Evolutionary conservation across 2,113 vertebrate genomes (phyloP).

Genomic region (Atlantisia rogersi): DNA sequence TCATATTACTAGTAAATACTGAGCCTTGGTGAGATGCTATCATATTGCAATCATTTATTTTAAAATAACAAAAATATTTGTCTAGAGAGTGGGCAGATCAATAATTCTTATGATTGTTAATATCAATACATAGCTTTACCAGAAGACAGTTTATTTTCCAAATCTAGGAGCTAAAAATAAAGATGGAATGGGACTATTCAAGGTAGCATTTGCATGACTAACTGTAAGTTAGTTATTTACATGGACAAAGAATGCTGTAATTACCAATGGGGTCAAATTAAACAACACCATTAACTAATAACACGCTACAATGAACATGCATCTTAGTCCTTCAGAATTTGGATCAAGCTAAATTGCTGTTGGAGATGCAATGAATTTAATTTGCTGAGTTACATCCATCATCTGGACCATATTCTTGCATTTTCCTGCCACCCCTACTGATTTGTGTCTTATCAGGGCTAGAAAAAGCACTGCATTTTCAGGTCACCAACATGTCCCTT

Average conservation of each 20-base stretch:
- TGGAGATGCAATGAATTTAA: background rate
- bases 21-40: rapidly evolving
- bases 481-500: background rate
- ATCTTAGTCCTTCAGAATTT: background rate
- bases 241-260: background rate
- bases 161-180: background rate
- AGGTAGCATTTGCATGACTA: background rate
- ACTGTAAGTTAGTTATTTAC: background rate
- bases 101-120: background rate
- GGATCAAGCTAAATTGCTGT: background rate
- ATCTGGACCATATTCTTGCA: background rate
- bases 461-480: background rate
- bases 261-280: background rate
- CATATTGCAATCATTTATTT: background rate
- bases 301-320: background rate
- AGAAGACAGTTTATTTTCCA: background rate
- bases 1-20: background rate
- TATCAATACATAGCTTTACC: background rate
- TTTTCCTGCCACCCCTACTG: background rate
- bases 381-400: background rate
- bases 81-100: background rate
- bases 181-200: background rate
- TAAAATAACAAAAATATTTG: background rate
- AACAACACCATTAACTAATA: background rate
- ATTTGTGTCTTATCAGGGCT: background rate